Conservation (phyloP, 2,797 vertebrate species). For the Cynodonichthys magdalenae region DNA sequence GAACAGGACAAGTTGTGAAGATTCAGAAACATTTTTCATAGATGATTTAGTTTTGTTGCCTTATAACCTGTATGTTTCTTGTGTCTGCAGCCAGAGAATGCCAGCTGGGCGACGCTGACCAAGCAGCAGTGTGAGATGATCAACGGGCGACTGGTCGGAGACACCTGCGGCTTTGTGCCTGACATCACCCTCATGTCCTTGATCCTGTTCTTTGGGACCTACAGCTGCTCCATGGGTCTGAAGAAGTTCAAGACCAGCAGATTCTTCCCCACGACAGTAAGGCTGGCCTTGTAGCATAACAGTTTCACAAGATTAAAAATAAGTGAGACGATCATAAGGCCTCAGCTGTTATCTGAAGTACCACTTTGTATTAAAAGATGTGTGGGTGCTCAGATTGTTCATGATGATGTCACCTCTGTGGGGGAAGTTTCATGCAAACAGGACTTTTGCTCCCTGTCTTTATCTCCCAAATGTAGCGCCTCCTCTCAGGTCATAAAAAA, state of each 20-base stretch:
- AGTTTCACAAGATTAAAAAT: no score
- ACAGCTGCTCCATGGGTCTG: conserved; percentile 94
- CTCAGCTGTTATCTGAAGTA: no score
- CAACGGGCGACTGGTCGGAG: conserved; percentile 85
- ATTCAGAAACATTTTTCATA: not conserved
- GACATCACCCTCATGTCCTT: conserved; percentile 98
- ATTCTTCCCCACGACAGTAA: conserved; percentile 96
- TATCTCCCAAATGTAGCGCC: no score
- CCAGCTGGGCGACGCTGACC: conserved; percentile 87
- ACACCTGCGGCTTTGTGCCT: conserved; percentile 87
- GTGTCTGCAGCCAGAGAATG: conserved; percentile 73
- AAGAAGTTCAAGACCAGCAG: conserved; percentile 98
- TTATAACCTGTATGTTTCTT: conserved; percentile 1
- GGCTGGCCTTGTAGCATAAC: conserved; percentile 25
- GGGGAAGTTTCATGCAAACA: no score
- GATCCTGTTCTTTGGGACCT: conserved; percentile 96
- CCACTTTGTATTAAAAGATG: no score
- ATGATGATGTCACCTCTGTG: no score
- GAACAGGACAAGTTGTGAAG: not conserved
- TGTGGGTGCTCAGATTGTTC: no score
- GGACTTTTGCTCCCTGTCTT: no score
- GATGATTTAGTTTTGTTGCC: no score
- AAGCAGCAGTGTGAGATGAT: conserved; percentile 83
- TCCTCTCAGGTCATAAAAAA: not conserved
- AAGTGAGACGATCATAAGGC: no score